Evolutionary conservation across 2,888 invertebrate species (phyloP).

Genomic region (Himalopsyche japonica): DNA sequence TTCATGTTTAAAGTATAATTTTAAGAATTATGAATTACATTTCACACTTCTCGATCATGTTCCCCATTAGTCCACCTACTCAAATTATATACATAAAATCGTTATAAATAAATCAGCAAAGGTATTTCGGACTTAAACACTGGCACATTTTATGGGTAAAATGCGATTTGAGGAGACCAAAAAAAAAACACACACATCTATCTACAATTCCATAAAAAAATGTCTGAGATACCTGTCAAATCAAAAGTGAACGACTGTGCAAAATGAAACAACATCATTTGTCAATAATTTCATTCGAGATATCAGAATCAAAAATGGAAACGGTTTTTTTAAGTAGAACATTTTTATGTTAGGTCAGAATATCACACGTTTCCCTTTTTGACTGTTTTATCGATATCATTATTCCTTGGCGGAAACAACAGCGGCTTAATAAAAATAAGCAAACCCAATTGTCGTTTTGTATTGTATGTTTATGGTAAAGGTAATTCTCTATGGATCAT

Average conservation of each 20-base stretch:
- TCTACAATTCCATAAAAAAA: neutral
- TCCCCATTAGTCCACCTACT: neutral
- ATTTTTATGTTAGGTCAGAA: neutral
- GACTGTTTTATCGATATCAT: neutral
- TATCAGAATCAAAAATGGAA: neutral
- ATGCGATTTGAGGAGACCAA: neutral
- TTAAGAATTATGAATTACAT: neutral
- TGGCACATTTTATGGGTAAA: conserved; percentile 22
- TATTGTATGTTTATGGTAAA: no score
- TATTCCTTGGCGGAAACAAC: neutral
- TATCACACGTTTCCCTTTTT: neutral
- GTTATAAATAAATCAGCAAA: conserved; percentile 20
- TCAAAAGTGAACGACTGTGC: neutral
- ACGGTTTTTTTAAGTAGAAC: neutral
- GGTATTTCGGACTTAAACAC: conserved; percentile 14
- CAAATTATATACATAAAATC: conserved; percentile 21
- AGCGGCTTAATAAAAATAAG: no score
- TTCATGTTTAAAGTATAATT: conserved; percentile 4
- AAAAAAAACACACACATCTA: neutral
- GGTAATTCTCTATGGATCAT: no score
- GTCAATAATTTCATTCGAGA: neutral
- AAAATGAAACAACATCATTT: neutral
- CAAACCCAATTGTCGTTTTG: no score
- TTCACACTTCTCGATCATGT: neutral
- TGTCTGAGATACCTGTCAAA: neutral